A percentile compares a stretch with the other conserved stretches of the same genome.
phyloP scores from a whole-genome alignment of 2,888 invertebrate genomes.

The Eilema caniola region DNA sequence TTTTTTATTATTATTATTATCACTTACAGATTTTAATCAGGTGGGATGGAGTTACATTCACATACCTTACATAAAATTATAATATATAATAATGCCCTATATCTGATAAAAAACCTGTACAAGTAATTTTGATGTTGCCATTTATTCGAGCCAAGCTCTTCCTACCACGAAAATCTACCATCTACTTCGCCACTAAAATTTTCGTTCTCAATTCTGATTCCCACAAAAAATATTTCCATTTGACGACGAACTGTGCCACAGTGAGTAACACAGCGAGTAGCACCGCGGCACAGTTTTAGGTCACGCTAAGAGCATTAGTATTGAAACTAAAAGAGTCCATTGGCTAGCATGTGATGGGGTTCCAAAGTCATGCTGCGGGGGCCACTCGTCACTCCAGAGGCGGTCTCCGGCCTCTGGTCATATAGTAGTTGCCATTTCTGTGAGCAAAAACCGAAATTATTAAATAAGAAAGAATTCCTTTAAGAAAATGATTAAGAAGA shows the following conservation, averaged over 20 bases:
- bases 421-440: conserved; percentile 81
- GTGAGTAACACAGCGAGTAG: not conserved
- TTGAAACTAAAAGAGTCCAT: conserved; percentile 37
- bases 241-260: conserved; percentile 4
- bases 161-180: no score
- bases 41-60: no score
- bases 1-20: no score
- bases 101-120: no score
- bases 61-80: no score
- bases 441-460: no score
- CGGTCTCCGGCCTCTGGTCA: conserved; percentile 75
- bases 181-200: no score
- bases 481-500: not conserved
- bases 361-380: conserved; percentile 57
- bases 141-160: no score
- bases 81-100: no score
- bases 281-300: conserved; percentile 27
- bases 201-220: not conserved
- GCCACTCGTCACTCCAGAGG: conserved; percentile 76
- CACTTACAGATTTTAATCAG: no score
- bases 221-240: not conserved
- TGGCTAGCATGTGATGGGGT: conserved; percentile 17
- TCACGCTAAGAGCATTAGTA: conserved; percentile 60
- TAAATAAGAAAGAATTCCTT: no score
- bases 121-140: not conserved